Evolutionary conservation across 2,113 vertebrate species (phyloP).

Genomic region (Gnathonemus echidnorhynchus): DNA sequence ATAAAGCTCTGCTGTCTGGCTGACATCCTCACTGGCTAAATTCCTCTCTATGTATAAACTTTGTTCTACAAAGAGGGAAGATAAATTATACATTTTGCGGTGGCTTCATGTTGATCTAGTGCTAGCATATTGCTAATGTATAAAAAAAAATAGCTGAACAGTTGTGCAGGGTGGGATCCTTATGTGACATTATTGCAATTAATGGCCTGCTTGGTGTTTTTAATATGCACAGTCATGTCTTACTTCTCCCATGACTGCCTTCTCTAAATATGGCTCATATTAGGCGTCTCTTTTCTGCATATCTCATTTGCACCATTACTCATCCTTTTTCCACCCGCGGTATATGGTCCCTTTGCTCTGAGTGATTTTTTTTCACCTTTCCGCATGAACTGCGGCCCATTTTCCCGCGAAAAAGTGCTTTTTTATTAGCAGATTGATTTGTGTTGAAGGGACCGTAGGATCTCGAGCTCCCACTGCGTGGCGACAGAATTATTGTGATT

Average conservation of each 20-base stretch:
- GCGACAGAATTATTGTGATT: slow-evolving; percentile 34
- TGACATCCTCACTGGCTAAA: neutral
- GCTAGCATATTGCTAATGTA: neutral
- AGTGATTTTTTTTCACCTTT: slow-evolving; percentile 9
- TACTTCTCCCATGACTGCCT: neutral
- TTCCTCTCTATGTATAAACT: neutral
- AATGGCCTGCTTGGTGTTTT: neutral
- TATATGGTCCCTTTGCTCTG: neutral
- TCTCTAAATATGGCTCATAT: neutral
- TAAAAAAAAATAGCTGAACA: neutral
- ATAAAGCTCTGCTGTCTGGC: slow-evolving; percentile 6
- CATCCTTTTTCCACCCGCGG: neutral
- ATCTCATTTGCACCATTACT: neutral
- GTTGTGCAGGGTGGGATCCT: neutral
- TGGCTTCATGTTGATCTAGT: neutral
- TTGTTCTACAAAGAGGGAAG: neutral
- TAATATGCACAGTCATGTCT: neutral
- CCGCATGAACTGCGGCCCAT: neutral
- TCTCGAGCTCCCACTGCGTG: slow-evolving; percentile 18
- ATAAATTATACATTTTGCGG: neutral
- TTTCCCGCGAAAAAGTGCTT: slow-evolving; percentile 9
- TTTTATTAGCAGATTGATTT: slow-evolving; percentile 24
- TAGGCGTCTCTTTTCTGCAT: neutral
- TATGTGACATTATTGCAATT: neutral
- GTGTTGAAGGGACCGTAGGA: slow-evolving; percentile 29